Conservation (phyloP, 2,797 vertebrate species). For the Anomalospiza imberbis region DNA sequence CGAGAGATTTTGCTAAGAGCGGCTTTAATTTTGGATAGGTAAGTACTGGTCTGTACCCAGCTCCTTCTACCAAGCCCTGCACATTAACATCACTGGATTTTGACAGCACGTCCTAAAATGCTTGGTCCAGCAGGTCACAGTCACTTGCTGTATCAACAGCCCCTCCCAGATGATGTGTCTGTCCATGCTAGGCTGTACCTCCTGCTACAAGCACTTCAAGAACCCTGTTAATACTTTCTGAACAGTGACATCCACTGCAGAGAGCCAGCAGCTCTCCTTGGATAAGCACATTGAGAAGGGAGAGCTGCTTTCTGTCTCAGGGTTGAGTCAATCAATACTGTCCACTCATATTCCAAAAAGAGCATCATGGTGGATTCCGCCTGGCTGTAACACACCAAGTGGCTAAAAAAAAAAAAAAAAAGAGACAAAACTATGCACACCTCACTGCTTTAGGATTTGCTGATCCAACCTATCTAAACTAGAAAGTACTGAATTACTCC, state of each 20-base stretch:
- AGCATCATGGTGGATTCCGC: not conserved
- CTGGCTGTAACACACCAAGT: not conserved
- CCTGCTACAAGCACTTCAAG: not conserved
- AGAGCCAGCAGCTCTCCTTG: not conserved
- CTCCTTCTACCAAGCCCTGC: not conserved
- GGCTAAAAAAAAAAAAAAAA: not conserved
- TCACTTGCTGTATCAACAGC: not conserved
- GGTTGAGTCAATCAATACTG: not conserved
- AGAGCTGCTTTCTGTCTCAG: not conserved
- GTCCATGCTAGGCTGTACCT: not conserved
- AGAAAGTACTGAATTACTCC: not conserved
- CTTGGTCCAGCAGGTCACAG: not conserved
- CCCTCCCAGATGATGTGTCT: not conserved
- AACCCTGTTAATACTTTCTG: not conserved
- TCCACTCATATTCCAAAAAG: not conserved
- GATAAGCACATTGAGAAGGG: not conserved
- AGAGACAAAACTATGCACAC: not conserved
- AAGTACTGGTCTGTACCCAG: not conserved
- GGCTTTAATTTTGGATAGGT: not conserved
- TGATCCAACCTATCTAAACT: not conserved
- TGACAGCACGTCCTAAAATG: not conserved
- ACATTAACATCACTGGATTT: not conserved
- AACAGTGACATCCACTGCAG: not conserved
- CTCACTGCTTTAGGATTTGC: not conserved
- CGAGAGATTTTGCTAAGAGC: not conserved